Evolutionary conservation across 1,140 invertebrate genomes (phyloP), one percentile per base, ranked within the genome.

Genomic region (Holotrichia oblita): DNA sequence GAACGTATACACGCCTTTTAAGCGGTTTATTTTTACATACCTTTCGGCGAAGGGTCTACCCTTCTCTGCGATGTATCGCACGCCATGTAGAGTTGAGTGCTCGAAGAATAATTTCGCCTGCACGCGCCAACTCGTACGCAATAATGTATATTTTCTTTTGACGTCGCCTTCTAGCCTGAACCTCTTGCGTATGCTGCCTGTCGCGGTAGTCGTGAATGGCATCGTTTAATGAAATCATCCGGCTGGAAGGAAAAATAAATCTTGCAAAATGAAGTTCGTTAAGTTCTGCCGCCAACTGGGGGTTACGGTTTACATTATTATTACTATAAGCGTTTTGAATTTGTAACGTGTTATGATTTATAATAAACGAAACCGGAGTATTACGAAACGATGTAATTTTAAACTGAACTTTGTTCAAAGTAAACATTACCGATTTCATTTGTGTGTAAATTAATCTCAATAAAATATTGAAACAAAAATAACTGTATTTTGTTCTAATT

Each of bases 21-120:
- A 44, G 20, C 40, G 27, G 40, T 74, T 55, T 48, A 76, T 76
- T 59, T 76, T 41, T 74, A 82, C 86, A 82, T 82, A 92, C 91
- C 91, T 92, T 87, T 94, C 93, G 79, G 90, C 89, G 85, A 93
- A 90, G 0, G 92, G 92, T 64, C 93, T 86, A 17, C 91, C 91
- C 73, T 89, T 89, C 82, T 93, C 92, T 2, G 92, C 92, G 40
- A 93, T 93, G 80, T 93, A 94, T 3, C 91, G 87, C 0, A 94
- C 92, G 6, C 93, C 93, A 82, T 93, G 93, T 4, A 93, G 87
- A 2, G 92, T 93, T 0, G 92, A 93, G 81, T 93, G 91, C 76
- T 92, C 90, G 81, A 93, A 93, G 83, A 93, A 93, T 79, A 92
- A 89, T 78, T 90, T 90, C 0, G 90, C 91, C 84, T 93, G 92